Base-by-base conservation (phyloP, 1,140 invertebrate species). In the Dinoponera quadriceps region DNA sequence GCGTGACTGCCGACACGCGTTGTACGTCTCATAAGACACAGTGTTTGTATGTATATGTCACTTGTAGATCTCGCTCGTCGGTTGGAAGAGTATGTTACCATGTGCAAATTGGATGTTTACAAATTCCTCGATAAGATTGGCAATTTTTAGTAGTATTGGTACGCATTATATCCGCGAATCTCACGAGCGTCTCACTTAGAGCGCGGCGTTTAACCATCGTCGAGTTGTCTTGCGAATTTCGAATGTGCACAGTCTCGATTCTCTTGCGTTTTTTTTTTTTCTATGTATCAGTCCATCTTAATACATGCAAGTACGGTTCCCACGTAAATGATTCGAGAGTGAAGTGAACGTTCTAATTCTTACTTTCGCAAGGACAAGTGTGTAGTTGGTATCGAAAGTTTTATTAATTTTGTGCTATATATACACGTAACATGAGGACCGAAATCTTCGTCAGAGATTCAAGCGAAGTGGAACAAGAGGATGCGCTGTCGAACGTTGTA, bases 81-180 rank as follows among this genome's bases (percentile, higher is more conserved):
- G 38, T 54, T 66, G 59, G 55, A 59, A 44, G 38, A 44, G 38
- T 11, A 29, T 48, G 55, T 60, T 13, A 9, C 11, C 38, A 44
- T 16, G 29, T 38, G 44, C 38, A 48, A 2, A 62, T 62, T 25
- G 29, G 60, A 65, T 60, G 63, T 71, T 80, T 84, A 71, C 16
- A 51, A 49, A 68, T 51, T 84, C 33, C 63, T 54, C 44, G 75
- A 84, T 84, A 84, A 84, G 55, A 54, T 57, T n/a, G 71, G 54
- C 22, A 54, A 71, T 69, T 3, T 44, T 11, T 1, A 44, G 9
- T 44, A 68, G 20, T 59, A 66, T 68, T 62, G 68, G 80, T 84
- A 80, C 71, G 65, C 18, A 0, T 7, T n/a, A 18, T 77, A 65
- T 77, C 38, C 20, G 14, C 14, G 20, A 77, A 20, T 77, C 25